Evolutionary conservation across 1,140 invertebrate genomes (phyloP).

Genomic region (Drosophila bipectinata): DNA sequence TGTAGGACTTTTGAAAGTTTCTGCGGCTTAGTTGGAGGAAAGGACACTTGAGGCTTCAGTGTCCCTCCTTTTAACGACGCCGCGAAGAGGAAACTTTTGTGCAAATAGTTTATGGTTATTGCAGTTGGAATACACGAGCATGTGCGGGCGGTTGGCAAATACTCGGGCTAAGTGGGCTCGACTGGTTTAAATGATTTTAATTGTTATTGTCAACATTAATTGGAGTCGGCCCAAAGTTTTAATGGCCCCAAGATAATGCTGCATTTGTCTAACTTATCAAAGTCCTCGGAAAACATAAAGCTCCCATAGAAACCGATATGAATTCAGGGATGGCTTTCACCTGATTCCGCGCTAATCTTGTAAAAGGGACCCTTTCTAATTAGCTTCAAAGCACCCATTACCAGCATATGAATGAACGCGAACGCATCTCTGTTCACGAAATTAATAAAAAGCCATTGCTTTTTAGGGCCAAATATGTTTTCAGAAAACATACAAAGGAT

Average conservation of each 20-base stretch:
- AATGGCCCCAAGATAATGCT: conserved; percentile 28
- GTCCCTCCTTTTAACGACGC: conserved; percentile 55
- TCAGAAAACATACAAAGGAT: conserved; percentile 14
- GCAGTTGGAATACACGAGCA: conserved; percentile 35
- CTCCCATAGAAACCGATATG: neutral
- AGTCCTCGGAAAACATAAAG: conserved; percentile 1
- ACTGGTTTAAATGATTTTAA: conserved; percentile 70
- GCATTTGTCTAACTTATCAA: conserved; percentile 5
- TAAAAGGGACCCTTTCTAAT: conserved; percentile 45
- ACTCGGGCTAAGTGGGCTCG: conserved; percentile 37
- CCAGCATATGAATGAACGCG: conserved; percentile 18
- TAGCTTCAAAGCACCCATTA: conserved; percentile 41
- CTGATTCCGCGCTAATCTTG: conserved; percentile 2
- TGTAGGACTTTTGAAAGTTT: conserved; percentile 74
- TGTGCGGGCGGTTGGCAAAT: neutral
- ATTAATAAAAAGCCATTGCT: conserved; percentile 73
- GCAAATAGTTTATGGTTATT: conserved; percentile 80
- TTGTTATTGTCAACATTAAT: conserved; percentile 73
- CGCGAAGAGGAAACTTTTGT: conserved; percentile 69
- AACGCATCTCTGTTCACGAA: conserved; percentile 40
- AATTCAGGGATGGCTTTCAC: conserved; percentile 20
- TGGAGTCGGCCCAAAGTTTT: conserved; percentile 34
- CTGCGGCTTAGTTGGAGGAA: conserved; percentile 58
- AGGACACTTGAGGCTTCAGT: conserved; percentile 39
- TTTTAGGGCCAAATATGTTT: conserved; percentile 69